Conservation (phyloP, 2,888 invertebrate species). For the Noctua comes region DNA sequence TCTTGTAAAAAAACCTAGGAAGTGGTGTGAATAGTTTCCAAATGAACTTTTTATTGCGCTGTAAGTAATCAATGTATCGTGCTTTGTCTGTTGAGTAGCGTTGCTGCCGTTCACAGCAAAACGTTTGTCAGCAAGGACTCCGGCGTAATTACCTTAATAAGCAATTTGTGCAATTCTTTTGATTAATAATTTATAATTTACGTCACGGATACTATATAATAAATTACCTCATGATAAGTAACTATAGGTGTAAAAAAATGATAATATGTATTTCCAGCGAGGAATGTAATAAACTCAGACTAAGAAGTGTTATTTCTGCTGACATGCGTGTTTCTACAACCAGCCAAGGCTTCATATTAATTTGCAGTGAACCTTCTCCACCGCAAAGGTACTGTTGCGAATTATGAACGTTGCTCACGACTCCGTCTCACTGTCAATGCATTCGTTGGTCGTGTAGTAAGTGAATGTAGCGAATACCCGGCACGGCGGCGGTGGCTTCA, state of each 20-base stretch:
- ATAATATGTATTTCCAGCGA: not conserved
- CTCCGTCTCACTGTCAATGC: slow-evolving; percentile 11
- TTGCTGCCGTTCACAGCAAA: slow-evolving; percentile 19
- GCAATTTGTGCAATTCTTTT: slow-evolving; percentile 22
- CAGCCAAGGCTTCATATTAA: slow-evolving; percentile 3
- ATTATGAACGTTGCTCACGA: slow-evolving; percentile 9
- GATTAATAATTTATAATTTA: slow-evolving; percentile 19
- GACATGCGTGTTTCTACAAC: not conserved
- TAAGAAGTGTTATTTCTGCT: not conserved
- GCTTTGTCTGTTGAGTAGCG: slow-evolving; percentile 21
- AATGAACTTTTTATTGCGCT: slow-evolving; percentile 47
- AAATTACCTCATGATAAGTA: slow-evolving; percentile 3
- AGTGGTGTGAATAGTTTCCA: slow-evolving; percentile 33
- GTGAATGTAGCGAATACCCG: slow-evolving; percentile 46
- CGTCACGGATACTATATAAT: slow-evolving; percentile 11
- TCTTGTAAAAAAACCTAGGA: slow-evolving; percentile 49
- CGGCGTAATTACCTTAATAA: slow-evolving; percentile 9
- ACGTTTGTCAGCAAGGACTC: slow-evolving; percentile 25
- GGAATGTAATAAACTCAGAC: not conserved
- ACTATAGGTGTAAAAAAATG: slow-evolving; percentile 8
- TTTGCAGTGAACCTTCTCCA: slow-evolving; percentile 16
- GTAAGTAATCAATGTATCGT: slow-evolving; percentile 13
- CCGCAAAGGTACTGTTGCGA: not conserved
- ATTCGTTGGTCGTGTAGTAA: slow-evolving; percentile 23
- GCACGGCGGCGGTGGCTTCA: slow-evolving; percentile 15